Evolutionary conservation across 92 coral and sea anemone species (phyloP).

Genomic region (Meandrina meandrites): DNA sequence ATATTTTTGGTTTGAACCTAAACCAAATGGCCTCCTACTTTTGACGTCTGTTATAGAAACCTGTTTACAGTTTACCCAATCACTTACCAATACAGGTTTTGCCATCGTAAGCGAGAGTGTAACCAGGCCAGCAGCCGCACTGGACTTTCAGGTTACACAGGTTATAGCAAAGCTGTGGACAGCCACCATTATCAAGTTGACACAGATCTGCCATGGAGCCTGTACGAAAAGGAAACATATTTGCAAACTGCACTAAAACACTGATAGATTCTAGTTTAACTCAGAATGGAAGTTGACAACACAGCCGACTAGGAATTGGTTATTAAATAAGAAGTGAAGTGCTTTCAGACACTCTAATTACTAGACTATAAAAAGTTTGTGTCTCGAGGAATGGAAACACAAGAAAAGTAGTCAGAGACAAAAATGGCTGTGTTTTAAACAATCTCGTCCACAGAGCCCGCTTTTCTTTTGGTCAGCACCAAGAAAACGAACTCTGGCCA

Average conservation of each 20-base stretch:
- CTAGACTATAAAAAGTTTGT: no score
- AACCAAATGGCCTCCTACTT: not conserved
- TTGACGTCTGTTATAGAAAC: not conserved
- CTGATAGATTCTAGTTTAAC: not conserved
- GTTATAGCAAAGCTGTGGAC: constrained; percentile 92
- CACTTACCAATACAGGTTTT: constrained; percentile 87
- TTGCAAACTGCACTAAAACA: not conserved
- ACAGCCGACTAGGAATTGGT: not conserved
- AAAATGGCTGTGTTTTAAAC: no score
- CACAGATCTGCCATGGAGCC: constrained; percentile 94
- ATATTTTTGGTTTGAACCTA: no score
- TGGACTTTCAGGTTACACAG: constrained; percentile 89
- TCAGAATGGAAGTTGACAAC: not conserved
- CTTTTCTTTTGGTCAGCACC: no score
- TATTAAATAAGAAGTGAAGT: no score
- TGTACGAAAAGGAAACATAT: not conserved
- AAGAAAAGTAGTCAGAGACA: no score
- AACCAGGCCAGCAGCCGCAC: constrained; percentile 96
- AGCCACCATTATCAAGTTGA: constrained; percentile 95
- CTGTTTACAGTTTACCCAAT: not conserved
- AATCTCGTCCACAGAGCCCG: no score
- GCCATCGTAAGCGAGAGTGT: constrained; percentile 90
- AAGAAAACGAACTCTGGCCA: no score
- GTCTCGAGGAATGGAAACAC: no score
- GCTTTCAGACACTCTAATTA: no score